phyloP scores from a whole-genome alignment of 1,140 invertebrate species.

The Anagrus nilaparvatae region DNA sequence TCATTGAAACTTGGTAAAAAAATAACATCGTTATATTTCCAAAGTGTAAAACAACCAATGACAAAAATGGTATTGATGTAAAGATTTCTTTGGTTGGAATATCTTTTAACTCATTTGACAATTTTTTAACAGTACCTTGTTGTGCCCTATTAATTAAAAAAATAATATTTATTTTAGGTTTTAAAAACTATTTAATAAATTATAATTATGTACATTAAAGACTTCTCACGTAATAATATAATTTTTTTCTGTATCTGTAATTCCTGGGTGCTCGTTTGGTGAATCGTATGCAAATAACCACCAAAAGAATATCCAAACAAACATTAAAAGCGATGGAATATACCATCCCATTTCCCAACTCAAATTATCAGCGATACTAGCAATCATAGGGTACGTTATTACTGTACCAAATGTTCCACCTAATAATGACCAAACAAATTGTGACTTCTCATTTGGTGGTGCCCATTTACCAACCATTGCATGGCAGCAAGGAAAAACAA shows the following conservation, averaged over 20 bases:
- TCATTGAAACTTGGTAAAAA: constrained; percentile 77
- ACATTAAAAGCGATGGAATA: constrained; percentile 49
- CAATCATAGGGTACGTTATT: constrained; percentile 58
- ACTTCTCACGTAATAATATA: constrained; percentile 52
- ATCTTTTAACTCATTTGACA: constrained; percentile 20
- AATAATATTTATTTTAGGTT: too few relatives aligned
- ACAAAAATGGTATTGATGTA: constrained; percentile 56
- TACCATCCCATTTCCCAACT: constrained; percentile 67
- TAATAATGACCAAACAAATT: constrained; percentile 58
- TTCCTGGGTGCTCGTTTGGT: constrained; percentile 62
- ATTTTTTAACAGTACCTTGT: constrained; percentile 17
- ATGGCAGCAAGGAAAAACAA: constrained; percentile 57
- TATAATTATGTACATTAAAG: neutral
- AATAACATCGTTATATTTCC: constrained; percentile 65
- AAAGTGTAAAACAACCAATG: constrained; percentile 53
- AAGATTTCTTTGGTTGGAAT: constrained; percentile 38
- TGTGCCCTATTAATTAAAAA: too few relatives aligned
- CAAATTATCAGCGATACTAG: constrained; percentile 47
- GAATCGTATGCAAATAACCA: constrained; percentile 52
- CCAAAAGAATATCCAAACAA: constrained; percentile 52
- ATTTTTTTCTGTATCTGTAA: constrained; percentile 58
- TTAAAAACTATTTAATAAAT: neutral
- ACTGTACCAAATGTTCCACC: constrained; percentile 67
- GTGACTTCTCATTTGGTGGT: constrained; percentile 58
- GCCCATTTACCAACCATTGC: constrained; percentile 58